Evolutionary conservation across 2,888 invertebrate species (phyloP), one percentile per base, ranked within the genome.

Genomic region (Masnerella sp.): DNA sequence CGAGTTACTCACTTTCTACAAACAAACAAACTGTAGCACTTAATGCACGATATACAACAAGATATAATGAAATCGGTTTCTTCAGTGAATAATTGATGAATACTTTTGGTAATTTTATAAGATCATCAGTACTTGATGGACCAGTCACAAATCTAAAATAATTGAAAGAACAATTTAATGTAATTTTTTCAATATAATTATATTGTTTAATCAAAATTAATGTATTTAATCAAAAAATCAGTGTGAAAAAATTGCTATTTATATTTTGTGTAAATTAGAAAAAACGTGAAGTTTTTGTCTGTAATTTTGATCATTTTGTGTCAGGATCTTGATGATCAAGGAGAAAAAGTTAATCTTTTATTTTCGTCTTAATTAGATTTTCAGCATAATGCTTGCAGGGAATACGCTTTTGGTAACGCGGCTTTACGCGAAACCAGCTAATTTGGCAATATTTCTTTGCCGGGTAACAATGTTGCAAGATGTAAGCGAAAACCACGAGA

Each of bases 21-120:
- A 96, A 93, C 61, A 97, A 90, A 84, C 96, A 96, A 28, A 97
- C 89, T 18, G 96, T 95, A 3, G 96, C 94, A 89, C 95, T 95
- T 42, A 95, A 88, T 4, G 95, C 93, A 77, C 95, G 91, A 85
- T 98, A 98, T 17, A 96, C 93, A 12, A 97, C 89, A 82, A 97
- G 89, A 85, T 93, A 91, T 85, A 93, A 92, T 76, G 92, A 90
- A 58, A 90, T 90, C 34, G 90, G 89, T 76, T 90, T 89, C 2
- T 83, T 56, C 20, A 71, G 86, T 65, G 91, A 89, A 67, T 91
- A 89, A 84, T 91, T 92, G 12, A 95, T 88, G 82, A 91, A 91
- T 8, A 95, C 91, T 88, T 91, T 92, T 0, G 93, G 92, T 22
- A 94, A 88, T 86, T 92, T 93, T 28, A 88, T 88, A 1, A 89